Evolutionary conservation across 2,113 vertebrate species (phyloP).

Genomic region (Pygoscelis antarcticus): DNA sequence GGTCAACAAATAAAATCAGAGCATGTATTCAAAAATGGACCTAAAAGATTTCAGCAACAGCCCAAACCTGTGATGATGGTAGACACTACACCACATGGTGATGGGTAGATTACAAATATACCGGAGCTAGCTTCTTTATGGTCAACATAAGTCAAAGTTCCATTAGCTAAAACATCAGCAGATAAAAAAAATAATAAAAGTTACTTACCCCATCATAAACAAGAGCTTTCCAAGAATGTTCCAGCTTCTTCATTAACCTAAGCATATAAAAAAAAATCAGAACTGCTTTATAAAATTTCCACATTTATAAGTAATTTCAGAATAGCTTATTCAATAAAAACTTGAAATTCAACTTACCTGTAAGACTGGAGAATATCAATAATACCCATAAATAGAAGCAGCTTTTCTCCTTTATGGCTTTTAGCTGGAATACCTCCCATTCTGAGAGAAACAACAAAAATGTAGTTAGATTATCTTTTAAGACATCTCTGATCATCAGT

Average conservation of each 20-base stretch:
- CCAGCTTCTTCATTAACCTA: slow-evolving; percentile 97
- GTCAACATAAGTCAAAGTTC: neutral
- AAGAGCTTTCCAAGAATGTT: slow-evolving; percentile 98
- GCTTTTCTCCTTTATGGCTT: slow-evolving; percentile 91
- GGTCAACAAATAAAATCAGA: neutral
- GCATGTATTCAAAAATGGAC: neutral
- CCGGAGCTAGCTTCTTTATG: neutral
- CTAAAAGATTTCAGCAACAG: neutral
- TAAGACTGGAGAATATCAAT: slow-evolving; percentile 99
- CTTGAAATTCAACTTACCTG: slow-evolving; percentile 76
- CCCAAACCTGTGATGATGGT: neutral
- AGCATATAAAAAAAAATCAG: neutral
- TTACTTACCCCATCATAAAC: slow-evolving; percentile 94
- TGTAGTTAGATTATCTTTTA: neutral
- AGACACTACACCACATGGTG: neutral
- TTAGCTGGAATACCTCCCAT: slow-evolving; percentile 98
- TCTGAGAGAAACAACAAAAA: slow-evolving; percentile 69
- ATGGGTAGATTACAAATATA: neutral
- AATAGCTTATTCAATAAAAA: neutral
- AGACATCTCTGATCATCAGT: neutral
- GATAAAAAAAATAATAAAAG: neutral
- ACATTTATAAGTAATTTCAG: neutral
- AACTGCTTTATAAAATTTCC: neutral
- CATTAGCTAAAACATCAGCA: neutral
- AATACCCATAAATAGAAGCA: slow-evolving; percentile 96